Base-by-base conservation (phyloP, 2,113 vertebrate species). In the Nesogale talazaci region DNA sequence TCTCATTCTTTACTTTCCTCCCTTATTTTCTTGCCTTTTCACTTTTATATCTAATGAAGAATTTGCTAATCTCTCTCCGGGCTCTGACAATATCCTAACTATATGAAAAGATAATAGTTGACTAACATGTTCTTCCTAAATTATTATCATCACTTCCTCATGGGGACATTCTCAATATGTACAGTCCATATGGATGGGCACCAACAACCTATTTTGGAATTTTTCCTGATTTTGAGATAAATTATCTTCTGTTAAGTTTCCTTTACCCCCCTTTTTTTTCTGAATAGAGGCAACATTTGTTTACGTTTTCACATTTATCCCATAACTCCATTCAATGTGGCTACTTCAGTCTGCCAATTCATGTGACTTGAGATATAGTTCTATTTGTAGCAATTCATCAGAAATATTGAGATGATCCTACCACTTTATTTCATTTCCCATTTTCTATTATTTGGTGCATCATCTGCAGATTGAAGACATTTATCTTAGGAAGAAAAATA, bases 281-380 rank as follows among this genome's bases (percentile, higher is more conserved):
- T 89, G 67, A 87, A 77, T 52, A 81, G 10, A 19, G 10, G 29
- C 59, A 67, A 0, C 0, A 86, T 16, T 88, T 90, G 34, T 10
- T 95, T n/a, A 29, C 59, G 79, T 75, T 59, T 19, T 83, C 89
- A 27, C 2, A 67, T 52, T 36, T 59, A 42, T 22, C 80, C 52
- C 10, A 67, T 80, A 76, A 63, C 78, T 14, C 29, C 11, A 20
- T 84, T 84, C 74, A 23, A 31, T 52, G 63, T 6, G n/a, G 40
- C 85, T 78, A 69, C 16, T 75, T 77, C 86, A 79, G 46, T 79
- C n/a, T 88, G 1, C 23, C 19, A 59, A 1, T 59, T 40, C 16
- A 59, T 72, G 70, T 81, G 34, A 22, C 52, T 65, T 88, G 59
- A 94, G 89, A 86, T 83, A 2, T 29, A 72, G 78, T 42, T 89